Evolutionary conservation across 2,888 invertebrate genomes (phyloP).

Genomic region (Galeruca laticollis): DNA sequence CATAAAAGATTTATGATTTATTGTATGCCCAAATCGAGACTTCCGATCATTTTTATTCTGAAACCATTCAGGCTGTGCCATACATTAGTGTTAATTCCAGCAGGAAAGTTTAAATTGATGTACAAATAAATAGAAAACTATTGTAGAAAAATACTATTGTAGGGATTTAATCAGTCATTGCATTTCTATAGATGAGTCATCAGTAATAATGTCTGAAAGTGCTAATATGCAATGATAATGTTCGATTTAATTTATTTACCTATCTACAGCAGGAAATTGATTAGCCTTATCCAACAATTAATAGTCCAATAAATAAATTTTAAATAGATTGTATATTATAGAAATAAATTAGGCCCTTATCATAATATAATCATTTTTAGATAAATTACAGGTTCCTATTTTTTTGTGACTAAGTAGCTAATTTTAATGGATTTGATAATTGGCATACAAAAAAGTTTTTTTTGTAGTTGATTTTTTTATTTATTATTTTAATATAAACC

Average conservation of each 20-base stretch:
- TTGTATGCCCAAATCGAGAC: slow-evolving; percentile 48
- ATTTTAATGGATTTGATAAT: no score
- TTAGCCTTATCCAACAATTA: neutral
- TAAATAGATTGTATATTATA: slow-evolving; percentile 20
- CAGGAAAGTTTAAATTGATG: neutral
- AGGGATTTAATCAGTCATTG: neutral
- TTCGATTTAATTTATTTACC: neutral
- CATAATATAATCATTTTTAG: neutral
- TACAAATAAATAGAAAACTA: neutral
- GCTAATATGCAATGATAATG: neutral
- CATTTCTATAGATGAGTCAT: neutral
- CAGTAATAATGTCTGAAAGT: neutral
- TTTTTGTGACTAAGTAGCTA: no score
- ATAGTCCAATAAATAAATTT: slow-evolving; percentile 4
- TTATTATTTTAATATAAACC: no score
- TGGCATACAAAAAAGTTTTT: no score
- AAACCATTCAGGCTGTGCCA: slow-evolving; percentile 17
- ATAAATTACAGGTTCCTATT: neutral
- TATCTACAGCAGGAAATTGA: slow-evolving; percentile 1
- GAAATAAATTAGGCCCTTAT: neutral
- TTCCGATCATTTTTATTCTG: slow-evolving; percentile 48
- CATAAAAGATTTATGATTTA: slow-evolving; percentile 48
- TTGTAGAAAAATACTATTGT: neutral
- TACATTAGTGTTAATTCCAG: neutral
- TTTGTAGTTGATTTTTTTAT: no score